Evolutionary conservation across 2,113 vertebrate genomes (phyloP).

Genomic region (Thalassoma bifasciatum): DNA sequence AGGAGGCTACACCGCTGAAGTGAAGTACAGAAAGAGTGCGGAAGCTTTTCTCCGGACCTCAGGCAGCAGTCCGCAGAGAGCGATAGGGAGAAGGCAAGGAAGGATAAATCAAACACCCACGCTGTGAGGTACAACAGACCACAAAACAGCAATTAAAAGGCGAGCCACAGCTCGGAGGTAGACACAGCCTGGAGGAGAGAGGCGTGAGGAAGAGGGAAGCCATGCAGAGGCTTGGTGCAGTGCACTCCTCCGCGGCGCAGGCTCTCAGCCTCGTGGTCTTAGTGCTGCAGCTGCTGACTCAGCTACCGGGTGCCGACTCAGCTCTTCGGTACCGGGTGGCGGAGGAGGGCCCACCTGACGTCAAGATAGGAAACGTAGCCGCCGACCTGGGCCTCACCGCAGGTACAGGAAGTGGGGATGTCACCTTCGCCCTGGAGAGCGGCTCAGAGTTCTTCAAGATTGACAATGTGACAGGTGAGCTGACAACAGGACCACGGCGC

Average conservation of each 20-base stretch:
- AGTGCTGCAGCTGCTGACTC: conserved; percentile 88
- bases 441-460: conserved; percentile 97
- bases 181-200: conserved; percentile 27
- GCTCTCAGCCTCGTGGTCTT: conserved; percentile 83
- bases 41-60: conserved; percentile 62
- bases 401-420: conserved; percentile 89
- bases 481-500: conserved; percentile 92
- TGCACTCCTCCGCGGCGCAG: conserved; percentile 77
- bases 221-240: conserved; percentile 83
- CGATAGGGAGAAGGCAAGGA: conserved; percentile 32
- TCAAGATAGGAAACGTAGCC: conserved; percentile 96
- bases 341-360: conserved; percentile 93
- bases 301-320: conserved; percentile 88
- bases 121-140: conserved; percentile 45
- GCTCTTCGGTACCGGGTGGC: conserved; percentile 93
- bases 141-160: conserved; percentile 41
- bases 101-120: conserved; percentile 70
- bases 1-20: conserved; percentile 44
- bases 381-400: conserved; percentile 86
- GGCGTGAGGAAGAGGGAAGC: conserved; percentile 58
- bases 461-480: conserved; percentile 96
- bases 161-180: conserved; percentile 31
- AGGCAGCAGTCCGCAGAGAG: conserved; percentile 67
- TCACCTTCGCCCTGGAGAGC: conserved; percentile 96
- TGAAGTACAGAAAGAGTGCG: conserved; percentile 55